These are phyloP conservation scores for Leptarthrus brevirostris DNA, from an alignment of 2,888 invertebrate species.

Conservation along the genomic window DNA sequence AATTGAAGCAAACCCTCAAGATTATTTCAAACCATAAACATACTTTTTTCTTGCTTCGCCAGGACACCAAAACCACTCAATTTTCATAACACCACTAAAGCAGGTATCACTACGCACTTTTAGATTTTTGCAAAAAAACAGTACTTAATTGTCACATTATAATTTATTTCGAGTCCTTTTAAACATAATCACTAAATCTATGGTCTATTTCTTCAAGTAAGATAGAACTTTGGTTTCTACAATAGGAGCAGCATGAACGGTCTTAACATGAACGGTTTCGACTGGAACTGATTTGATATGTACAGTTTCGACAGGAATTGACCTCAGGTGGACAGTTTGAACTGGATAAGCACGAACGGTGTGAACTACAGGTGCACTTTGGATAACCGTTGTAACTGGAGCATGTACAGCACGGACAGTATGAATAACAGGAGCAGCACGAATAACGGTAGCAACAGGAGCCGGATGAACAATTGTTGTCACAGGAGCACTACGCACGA, in stretches of 20 bases:
- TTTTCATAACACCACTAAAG: no score
- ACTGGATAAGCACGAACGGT: no score
- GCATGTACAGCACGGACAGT: not conserved
- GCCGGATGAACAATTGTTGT: conserved; percentile 3
- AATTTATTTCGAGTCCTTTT: not conserved
- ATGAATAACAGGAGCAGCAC: conserved; percentile 2
- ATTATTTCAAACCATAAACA: no score
- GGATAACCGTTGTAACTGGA: not conserved
- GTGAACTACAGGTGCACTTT: conserved; percentile 17
- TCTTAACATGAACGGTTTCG: not conserved
- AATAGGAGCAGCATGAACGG: not conserved
- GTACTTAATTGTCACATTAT: not conserved
- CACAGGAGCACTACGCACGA: conserved; percentile 6
- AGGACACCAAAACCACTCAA: no score
- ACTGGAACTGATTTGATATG: not conserved
- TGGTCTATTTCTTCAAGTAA: not conserved
- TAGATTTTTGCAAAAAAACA: not conserved
- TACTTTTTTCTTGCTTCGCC: no score
- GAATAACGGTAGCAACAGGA: conserved; percentile 8
- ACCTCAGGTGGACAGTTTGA: no score
- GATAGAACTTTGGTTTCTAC: not conserved
- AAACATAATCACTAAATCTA: not conserved
- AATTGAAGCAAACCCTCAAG: no score
- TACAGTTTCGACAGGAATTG: conserved; percentile 7
- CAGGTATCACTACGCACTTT: no score